These are phyloP conservation scores for Tribolium freemani DNA, from an alignment of 2,888 invertebrate species.

Conservation along the genomic window DNA sequence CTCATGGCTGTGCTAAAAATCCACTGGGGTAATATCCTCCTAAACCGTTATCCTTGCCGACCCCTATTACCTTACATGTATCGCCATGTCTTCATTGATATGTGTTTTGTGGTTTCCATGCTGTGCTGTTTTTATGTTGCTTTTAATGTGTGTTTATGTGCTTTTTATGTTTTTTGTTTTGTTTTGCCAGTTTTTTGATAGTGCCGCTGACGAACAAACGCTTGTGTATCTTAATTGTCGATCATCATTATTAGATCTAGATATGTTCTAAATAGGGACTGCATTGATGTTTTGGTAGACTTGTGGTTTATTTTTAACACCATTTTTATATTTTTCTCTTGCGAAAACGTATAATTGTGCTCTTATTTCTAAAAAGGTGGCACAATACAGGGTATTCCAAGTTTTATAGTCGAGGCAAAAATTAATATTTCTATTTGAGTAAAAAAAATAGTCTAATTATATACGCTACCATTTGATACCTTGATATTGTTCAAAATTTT, in stretches of 20 bases:
- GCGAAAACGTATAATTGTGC: constrained; percentile 61
- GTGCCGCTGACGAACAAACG: constrained; percentile 11
- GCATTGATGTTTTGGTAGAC: constrained; percentile 14
- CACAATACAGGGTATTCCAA: no score
- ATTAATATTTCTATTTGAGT: no score
- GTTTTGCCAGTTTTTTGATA: constrained; percentile 10
- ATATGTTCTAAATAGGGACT: background rate
- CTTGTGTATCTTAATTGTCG: background rate
- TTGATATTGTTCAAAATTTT: no score
- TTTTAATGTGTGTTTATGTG: constrained; percentile 54
- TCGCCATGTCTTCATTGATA: constrained; percentile 57
- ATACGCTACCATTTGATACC: no score
- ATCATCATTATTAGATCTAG: background rate
- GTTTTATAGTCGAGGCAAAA: no score
- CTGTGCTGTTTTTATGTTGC: constrained; percentile 53
- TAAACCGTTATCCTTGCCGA: constrained; percentile 41
- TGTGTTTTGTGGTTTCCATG: constrained; percentile 43
- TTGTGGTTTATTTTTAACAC: background rate
- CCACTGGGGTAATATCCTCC: constrained; percentile 59
- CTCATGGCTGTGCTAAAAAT: constrained; percentile 67
- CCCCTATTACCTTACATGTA: constrained; percentile 45
- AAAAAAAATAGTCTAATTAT: no score
- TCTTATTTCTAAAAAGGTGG: constrained; percentile 45
- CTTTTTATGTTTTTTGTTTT: constrained; percentile 52
- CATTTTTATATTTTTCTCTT: background rate